phyloP scores from a whole-genome alignment of 2,888 invertebrate species.

The Apamea sordens region DNA sequence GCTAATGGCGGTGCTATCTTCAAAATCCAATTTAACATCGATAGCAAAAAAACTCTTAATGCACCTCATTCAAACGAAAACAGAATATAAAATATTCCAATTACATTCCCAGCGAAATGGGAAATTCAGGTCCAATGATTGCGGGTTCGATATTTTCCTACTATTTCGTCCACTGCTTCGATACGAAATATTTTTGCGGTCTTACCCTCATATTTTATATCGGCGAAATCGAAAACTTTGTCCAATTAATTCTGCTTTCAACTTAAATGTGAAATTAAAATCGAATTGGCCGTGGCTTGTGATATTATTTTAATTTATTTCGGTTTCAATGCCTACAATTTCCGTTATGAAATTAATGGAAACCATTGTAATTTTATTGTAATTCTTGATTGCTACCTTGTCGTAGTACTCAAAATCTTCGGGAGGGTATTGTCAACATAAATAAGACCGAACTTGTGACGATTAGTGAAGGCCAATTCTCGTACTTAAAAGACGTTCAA shows the following conservation, averaged over 20 bases:
- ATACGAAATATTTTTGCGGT: conserved; percentile 65
- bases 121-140: conserved; percentile 55
- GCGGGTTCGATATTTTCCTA: conserved; percentile 55
- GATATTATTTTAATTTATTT: conserved; percentile 46
- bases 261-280: conserved; percentile 59
- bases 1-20: neutral
- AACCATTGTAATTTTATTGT: conserved; percentile 20
- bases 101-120: conserved; percentile 53
- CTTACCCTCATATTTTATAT: conserved; percentile 49
- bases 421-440: neutral
- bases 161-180: conserved; percentile 48
- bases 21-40: conserved; percentile 19
- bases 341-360: conserved; percentile 21
- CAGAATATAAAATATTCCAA: conserved; percentile 60
- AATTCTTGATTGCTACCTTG: conserved; percentile 25
- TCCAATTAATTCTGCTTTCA: conserved; percentile 59
- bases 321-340: conserved; percentile 24
- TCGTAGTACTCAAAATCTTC: neutral
- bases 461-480: neutral
- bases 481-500: neutral
- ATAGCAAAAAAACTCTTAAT: conserved; percentile 17
- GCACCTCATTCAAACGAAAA: conserved; percentile 23
- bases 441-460: neutral
- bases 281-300: conserved; percentile 33
- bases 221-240: conserved; percentile 56